Evolutionary conservation across 2,888 invertebrate genomes (phyloP).

Genomic region (Lottia scabra): DNA sequence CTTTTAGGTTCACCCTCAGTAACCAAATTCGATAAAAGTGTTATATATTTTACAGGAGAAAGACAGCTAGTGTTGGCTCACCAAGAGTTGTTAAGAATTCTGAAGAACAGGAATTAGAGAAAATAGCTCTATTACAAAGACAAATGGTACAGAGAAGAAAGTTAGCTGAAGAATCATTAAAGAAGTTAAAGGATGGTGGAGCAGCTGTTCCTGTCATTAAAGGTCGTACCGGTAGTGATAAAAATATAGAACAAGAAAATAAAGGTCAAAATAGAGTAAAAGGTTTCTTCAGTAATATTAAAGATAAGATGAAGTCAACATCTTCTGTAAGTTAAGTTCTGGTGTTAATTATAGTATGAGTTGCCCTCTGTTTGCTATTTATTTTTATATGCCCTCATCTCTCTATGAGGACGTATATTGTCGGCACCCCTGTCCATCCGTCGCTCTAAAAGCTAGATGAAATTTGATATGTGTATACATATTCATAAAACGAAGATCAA

Average conservation of each 20-base stretch:
- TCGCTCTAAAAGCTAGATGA: too few species aligned
- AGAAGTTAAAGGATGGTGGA: slow-evolving; percentile 38
- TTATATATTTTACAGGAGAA: slow-evolving; percentile 35
- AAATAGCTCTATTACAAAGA: slow-evolving; percentile 49
- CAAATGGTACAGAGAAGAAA: slow-evolving; percentile 51
- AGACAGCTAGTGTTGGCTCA: slow-evolving; percentile 31
- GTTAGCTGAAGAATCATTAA: slow-evolving; percentile 51
- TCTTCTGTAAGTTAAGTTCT: slow-evolving; percentile 33
- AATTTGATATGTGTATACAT: too few species aligned
- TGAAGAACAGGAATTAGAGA: slow-evolving; percentile 60
- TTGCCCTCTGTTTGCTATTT: too few species aligned
- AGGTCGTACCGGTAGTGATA: background rate
- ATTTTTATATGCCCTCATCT: too few species aligned
- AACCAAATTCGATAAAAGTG: too few species aligned
- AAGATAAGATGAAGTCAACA: slow-evolving; percentile 29
- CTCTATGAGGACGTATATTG: too few species aligned
- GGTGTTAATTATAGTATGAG: too few species aligned
- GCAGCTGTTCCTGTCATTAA: slow-evolving; percentile 26
- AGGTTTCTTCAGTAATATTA: slow-evolving; percentile 40
- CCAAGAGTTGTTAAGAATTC: slow-evolving; percentile 43
- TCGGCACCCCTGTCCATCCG: too few species aligned
- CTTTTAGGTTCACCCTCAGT: too few species aligned
- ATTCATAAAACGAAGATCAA: too few species aligned
- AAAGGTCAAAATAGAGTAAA: slow-evolving; percentile 26
- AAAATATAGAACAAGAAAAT: background rate